Percentiles rank a stretch among this genome's conserved stretches.
phyloP scores from a whole-genome alignment of 2,113 vertebrate genomes.

The Butorides virescens region DNA sequence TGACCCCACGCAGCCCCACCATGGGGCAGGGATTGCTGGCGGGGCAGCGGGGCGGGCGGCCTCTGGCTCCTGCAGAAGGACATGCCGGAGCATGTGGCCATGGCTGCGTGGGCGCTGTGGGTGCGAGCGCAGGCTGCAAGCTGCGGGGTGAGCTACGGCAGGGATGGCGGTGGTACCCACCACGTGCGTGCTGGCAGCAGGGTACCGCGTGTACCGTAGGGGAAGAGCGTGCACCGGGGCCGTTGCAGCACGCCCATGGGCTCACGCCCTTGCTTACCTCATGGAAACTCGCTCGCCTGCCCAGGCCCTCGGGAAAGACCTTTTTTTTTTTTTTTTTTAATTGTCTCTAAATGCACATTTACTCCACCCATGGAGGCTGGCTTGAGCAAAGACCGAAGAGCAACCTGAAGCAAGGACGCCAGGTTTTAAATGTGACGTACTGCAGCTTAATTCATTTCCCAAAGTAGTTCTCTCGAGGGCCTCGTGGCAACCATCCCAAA shows the following conservation, averaged over 20 bases:
- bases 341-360: not conserved
- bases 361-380: not conserved
- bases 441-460: not conserved
- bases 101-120: rapidly evolving
- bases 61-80: not conserved
- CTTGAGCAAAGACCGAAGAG: not conserved
- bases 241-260: rapidly evolving
- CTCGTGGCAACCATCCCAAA: not conserved
- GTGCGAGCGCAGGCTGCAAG: rapidly evolving
- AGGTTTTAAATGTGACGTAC: not conserved
- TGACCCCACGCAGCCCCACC: no score
- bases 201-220: rapidly evolving
- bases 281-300: not conserved
- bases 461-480: not conserved
- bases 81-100: rapidly evolving
- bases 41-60: rapidly evolving
- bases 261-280: not conserved
- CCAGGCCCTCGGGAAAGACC: not conserved
- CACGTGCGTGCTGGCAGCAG: rapidly evolving
- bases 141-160: rapidly evolving
- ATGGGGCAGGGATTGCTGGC: rapidly evolving
- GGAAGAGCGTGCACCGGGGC: not conserved
- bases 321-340: not conserved
- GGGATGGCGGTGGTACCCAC: not conserved
- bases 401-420: not conserved